Conservation (phyloP, 2,113 vertebrate species). For the Saiga tatarica region DNA sequence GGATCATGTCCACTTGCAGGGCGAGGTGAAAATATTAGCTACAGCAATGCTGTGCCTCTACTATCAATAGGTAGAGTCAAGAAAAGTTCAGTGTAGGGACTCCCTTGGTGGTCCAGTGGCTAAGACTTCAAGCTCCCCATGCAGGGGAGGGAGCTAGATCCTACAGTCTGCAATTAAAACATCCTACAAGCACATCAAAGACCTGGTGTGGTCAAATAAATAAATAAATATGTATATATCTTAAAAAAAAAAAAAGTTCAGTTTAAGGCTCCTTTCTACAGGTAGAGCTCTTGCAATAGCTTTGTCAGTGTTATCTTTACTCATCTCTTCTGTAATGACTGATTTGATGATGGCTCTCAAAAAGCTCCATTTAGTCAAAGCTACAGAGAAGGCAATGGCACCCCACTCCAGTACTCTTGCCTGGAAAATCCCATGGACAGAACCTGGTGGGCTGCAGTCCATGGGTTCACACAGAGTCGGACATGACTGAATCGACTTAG, state of each 20-base stretch:
- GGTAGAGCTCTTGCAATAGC: background rate
- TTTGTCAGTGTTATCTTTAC: background rate
- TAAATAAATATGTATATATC: background rate
- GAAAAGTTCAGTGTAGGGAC: background rate
- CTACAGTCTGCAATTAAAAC: background rate
- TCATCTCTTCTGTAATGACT: background rate
- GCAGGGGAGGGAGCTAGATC: background rate
- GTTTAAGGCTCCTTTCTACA: background rate
- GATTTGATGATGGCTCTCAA: background rate
- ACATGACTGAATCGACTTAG: background rate
- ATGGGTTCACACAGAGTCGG: background rate
- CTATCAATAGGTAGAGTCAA: background rate
- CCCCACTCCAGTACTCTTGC: background rate
- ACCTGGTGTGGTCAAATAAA: background rate
- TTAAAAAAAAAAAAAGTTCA: background rate
- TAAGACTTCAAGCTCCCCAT: background rate
- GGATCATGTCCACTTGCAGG: background rate
- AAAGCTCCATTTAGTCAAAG: background rate
- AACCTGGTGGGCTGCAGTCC: background rate
- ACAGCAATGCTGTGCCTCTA: background rate
- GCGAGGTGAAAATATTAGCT: background rate
- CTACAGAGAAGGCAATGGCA: background rate
- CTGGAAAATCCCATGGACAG: background rate
- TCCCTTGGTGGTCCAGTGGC: background rate
- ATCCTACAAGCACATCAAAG: background rate